These are phyloP conservation scores for Nemoura dubitans DNA, from an alignment of 2,888 invertebrate species.

Conservation along the genomic window DNA sequence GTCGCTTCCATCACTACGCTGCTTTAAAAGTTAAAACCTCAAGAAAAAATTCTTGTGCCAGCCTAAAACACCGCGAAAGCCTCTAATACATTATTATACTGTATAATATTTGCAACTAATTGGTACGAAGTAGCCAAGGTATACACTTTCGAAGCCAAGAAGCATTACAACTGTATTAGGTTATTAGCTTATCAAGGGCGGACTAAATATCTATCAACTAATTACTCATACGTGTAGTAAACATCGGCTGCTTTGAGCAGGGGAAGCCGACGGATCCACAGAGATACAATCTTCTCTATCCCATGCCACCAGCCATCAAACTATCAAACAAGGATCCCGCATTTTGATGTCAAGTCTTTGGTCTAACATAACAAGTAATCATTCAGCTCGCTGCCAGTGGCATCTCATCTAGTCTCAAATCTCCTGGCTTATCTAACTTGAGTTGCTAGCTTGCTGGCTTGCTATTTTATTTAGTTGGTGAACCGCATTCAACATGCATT, in stretches of 20 bases:
- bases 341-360: slow-evolving; percentile 7
- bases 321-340: slow-evolving; percentile 12
- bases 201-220: slow-evolving; percentile 12
- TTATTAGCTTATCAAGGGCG: slow-evolving; percentile 7
- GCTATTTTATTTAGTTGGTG: slow-evolving; percentile 2
- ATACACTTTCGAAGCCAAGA: not conserved
- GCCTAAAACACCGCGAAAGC: not conserved
- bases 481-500: not conserved
- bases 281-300: not conserved
- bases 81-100: not conserved
- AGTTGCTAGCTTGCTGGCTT: not conserved
- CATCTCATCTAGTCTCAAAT: slow-evolving; percentile 1
- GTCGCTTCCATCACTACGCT: not conserved
- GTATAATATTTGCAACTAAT: slow-evolving; percentile 12
- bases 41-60: not conserved
- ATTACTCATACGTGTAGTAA: slow-evolving; percentile 12
- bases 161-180: not conserved
- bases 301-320: not conserved
- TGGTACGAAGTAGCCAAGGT: not conserved
- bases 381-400: not conserved
- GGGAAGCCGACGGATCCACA: not conserved
- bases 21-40: not conserved
- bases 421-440: not conserved
- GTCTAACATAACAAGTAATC: slow-evolving; percentile 5
- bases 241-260: not conserved